Evolutionary conservation across 2,797 vertebrate genomes (phyloP).

Genomic region (Arremon aurantiirostris): DNA sequence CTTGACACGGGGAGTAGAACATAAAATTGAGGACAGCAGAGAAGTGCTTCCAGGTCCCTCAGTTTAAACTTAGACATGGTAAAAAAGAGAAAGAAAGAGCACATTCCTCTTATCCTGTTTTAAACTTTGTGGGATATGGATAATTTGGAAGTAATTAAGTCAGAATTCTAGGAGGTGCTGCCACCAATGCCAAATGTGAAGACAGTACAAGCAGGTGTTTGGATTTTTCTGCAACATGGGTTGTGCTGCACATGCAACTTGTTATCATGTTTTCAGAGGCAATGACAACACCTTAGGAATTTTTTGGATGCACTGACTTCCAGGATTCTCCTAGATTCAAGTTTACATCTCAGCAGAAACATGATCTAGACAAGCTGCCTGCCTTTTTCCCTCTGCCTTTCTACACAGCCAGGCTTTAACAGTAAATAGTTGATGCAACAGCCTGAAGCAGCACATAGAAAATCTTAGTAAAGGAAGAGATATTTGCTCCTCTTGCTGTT

Average conservation of each 20-base stretch:
- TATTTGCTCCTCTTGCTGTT: not conserved
- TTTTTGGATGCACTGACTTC: not conserved
- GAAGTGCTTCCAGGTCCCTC: not conserved
- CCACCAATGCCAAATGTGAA: not conserved
- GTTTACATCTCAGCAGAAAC: not conserved
- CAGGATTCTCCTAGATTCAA: not conserved
- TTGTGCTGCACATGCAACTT: not conserved
- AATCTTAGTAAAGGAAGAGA: not conserved
- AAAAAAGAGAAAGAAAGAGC: not conserved
- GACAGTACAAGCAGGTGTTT: not conserved
- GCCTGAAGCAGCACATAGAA: not conserved
- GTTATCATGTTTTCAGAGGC: not conserved
- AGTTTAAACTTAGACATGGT: not conserved
- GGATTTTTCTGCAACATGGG: accelerated
- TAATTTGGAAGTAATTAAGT: not conserved
- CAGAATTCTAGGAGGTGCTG: not conserved
- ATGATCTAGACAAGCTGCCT: not conserved
- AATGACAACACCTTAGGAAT: not conserved
- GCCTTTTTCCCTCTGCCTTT: not conserved
- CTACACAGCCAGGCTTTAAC: not conserved
- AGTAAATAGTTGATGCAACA: not conserved
- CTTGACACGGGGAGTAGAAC: not conserved
- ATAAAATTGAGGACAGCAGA: not conserved
- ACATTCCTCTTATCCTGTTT: not conserved
- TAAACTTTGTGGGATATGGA: not conserved